Evolutionary conservation across 1,140 invertebrate species (phyloP), one percentile per base, ranked within the genome.

Genomic region (Akabosia matsudoensis): DNA sequence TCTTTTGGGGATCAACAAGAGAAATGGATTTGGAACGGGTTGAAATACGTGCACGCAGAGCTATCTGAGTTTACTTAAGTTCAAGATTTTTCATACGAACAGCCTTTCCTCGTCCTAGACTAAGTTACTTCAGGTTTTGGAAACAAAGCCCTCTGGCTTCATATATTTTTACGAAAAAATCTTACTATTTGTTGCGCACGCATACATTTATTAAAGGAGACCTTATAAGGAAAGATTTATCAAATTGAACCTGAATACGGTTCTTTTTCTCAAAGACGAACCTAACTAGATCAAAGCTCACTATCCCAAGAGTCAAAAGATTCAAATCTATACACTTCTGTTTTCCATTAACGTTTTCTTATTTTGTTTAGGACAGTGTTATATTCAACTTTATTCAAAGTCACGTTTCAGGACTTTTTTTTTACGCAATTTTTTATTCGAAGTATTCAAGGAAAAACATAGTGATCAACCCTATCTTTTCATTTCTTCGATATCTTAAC

Each of bases 311-410:
- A 45, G 37, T n/a, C n/a, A n/a, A n/a, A 45, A 45, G 37, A 18
- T 10, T 45, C 18, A 10, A 7, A 45, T 45, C 37, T 18, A 45
- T 45, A 45, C 18, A 45, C 18, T 45, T 45, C 18, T 18, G 37
- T 61, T 61, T 61, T 61, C 54, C 54, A n/a, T 61, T 24, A 61
- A 61, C 14, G n/a, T n/a, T n/a, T n/a, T n/a, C n/a, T n/a, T n/a
- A n/a, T n/a, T n/a, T n/a, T n/a, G n/a, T n/a, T n/a, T n/a, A n/a
- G n/a, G n/a, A n/a, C n/a, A n/a, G n/a, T n/a, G n/a, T n/a, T n/a
- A n/a, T n/a, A n/a, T n/a, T n/a, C n/a, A n/a, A 24, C 7, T 7
- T 24, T 67, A 67, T 67, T 67, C 61, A 3, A 10, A 30, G 61
- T 67, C 61, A 67, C 61, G 61, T 30, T 7, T 67, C n/a, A 67